Percentiles rank a stretch among this genome's conserved stretches.
phyloP scores from a whole-genome alignment of 2,888 invertebrate species.

The Altica lythri region DNA sequence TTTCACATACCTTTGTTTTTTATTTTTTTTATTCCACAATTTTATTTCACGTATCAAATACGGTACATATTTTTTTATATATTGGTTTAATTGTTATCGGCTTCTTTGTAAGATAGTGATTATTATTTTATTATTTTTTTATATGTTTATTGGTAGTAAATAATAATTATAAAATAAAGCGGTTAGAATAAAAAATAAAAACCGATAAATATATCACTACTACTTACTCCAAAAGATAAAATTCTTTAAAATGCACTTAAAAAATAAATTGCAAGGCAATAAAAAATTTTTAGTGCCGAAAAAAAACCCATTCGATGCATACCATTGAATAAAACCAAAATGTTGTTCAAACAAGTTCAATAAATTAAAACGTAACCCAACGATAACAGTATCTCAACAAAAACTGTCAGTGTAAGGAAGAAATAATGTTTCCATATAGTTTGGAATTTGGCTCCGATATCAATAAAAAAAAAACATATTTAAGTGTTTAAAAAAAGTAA shows the following conservation, averaged over 20 bases:
- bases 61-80: background rate
- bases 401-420: background rate
- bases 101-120: background rate
- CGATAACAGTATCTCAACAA: background rate
- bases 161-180: background rate
- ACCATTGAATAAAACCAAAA: constrained; percentile 1
- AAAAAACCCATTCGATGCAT: background rate
- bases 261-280: background rate
- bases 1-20: too few species aligned
- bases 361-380: constrained; percentile 1
- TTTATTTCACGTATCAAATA: too few species aligned
- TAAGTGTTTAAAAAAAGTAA: too few species aligned
- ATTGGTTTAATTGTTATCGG: background rate
- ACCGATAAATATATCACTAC: too few species aligned
- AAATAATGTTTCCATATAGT: background rate
- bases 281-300: background rate
- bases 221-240: background rate
- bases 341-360: constrained; percentile 5
- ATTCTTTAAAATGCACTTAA: constrained; percentile 3
- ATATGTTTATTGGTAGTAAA: background rate
- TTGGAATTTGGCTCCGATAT: constrained; percentile 2
- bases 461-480: too few species aligned
- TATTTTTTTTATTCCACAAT: too few species aligned
- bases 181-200: too few species aligned
- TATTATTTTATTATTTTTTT: background rate